A percentile compares a stretch with the other conserved stretches of the same genome.
Conservation (phyloP, 2,113 vertebrate species). For the Pholis gunnellus region DNA sequence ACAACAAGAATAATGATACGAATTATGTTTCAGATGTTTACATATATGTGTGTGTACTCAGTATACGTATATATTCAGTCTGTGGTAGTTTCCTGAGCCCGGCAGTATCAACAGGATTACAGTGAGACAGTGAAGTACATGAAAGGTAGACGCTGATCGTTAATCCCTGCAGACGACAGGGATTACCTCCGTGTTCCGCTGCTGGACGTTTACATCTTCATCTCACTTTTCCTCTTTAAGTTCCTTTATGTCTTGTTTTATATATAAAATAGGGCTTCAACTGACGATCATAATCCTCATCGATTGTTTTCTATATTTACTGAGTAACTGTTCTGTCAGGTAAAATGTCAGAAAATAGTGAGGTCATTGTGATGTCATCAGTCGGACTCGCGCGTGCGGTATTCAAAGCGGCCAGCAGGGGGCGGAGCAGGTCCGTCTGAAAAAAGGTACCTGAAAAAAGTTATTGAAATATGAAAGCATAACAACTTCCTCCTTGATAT, state of each 20-base stretch:
- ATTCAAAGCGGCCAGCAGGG: conserved; percentile 24
- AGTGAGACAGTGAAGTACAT: conserved; percentile 23
- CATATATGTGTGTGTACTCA: too few species aligned
- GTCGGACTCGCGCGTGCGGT: neutral
- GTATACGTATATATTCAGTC: neutral
- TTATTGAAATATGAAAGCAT: too few species aligned
- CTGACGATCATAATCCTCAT: neutral
- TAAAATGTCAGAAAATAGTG: neutral
- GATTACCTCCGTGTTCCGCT: conserved; percentile 59
- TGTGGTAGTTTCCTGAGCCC: neutral
- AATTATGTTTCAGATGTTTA: neutral
- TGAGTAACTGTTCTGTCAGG: neutral
- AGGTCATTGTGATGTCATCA: neutral
- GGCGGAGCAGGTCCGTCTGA: neutral
- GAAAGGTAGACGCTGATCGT: conserved; percentile 57
- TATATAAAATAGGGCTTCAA: too few species aligned
- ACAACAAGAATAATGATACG: too few species aligned
- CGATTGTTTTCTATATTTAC: neutral
- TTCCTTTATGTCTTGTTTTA: neutral
- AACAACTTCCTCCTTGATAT: too few species aligned
- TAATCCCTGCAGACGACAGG: conserved; percentile 55
- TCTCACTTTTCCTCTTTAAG: neutral
- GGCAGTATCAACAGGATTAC: conserved; percentile 56
- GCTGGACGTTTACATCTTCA: conserved; percentile 30
- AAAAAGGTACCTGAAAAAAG: neutral